Evolutionary conservation across 2,797 vertebrate species (phyloP), one percentile per base, ranked within the genome.

Genomic region (Emydoidea blandingii): DNA sequence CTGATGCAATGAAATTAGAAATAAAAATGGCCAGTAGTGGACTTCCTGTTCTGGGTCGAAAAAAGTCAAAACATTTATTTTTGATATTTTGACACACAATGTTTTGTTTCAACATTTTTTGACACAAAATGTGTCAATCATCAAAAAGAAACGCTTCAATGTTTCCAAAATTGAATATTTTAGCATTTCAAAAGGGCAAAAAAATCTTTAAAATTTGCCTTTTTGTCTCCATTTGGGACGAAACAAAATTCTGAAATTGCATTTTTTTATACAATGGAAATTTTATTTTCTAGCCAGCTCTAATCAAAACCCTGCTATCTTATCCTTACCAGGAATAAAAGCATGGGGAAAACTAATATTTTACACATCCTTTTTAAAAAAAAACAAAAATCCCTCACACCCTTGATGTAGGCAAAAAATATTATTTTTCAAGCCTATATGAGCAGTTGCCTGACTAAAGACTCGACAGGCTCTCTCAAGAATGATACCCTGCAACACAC

Each of bases 361-460:
- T 81, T 44, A 57, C 8, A 57, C 1, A 74, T 52, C n/a, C 81
- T 86, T 44, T 79, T 79, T 37, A 2, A 8, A 72, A 54, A 84
- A 79, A 86, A 23, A 34, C 34, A 21, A 5, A 3, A 34, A 68
- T 10, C 62, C 68, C 21, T 3, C 21, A 37, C 18, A 23, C 37
- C 19, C 18, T 41, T 87, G 47, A 52, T 10, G 25, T 87, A 25
- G 0, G 1, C 21, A 92, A 93, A 29, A 12, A 44, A 1, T 12
- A 21, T 15, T 81, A 49, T 16, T 68, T 95, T 85, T 37, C 23
- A 86, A 87, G 78, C 11, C 11, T 59, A 0, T 18, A 8, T 59
- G 84, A 92, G 54, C 44, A 53, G 57, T 37, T 96, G 54, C 81
- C 95, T 96, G 91, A 82, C 84, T 92, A 94, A 85, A 78, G 5